Conservation (phyloP, 2,797 vertebrate genomes). For the Onychomys leucogaster region DNA sequence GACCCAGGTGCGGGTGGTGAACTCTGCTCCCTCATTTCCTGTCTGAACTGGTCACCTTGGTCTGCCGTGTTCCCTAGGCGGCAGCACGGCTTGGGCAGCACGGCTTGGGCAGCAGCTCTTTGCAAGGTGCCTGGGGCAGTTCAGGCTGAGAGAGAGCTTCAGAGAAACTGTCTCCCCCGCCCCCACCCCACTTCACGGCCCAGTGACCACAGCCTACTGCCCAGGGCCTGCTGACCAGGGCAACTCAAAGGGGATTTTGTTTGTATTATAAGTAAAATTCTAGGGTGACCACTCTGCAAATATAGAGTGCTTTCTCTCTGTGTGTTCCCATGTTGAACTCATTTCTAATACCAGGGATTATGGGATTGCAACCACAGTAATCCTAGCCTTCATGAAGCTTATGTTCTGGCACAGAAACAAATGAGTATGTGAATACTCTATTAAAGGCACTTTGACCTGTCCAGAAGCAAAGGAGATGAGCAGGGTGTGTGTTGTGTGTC, state of each 20-base stretch:
- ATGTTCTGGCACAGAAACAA: neutral
- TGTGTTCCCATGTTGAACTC: neutral
- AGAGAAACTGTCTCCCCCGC: neutral
- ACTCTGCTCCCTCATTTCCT: neutral
- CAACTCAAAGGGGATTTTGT: neutral
- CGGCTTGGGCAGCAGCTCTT: neutral
- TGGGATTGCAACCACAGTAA: too few relatives aligned
- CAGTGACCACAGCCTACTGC: neutral
- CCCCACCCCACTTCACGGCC: too few relatives aligned
- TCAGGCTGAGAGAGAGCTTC: too few relatives aligned
- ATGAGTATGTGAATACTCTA: neutral
- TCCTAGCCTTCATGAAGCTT: neutral
- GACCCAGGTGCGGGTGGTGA: rapidly evolving
- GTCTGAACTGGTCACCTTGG: neutral
- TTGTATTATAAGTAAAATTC: neutral
- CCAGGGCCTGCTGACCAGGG: neutral
- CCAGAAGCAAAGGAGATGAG: neutral
- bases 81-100: too few relatives aligned
- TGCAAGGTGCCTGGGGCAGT: neutral
- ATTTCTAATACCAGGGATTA: neutral
- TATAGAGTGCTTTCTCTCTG: neutral
- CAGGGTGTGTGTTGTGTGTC: neutral
- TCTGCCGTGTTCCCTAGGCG: neutral
- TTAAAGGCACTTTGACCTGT: neutral
- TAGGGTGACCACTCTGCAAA: neutral